These are phyloP conservation scores for Ochropacha duplaris DNA, from an alignment of 2,888 invertebrate species.

Conservation along the genomic window DNA sequence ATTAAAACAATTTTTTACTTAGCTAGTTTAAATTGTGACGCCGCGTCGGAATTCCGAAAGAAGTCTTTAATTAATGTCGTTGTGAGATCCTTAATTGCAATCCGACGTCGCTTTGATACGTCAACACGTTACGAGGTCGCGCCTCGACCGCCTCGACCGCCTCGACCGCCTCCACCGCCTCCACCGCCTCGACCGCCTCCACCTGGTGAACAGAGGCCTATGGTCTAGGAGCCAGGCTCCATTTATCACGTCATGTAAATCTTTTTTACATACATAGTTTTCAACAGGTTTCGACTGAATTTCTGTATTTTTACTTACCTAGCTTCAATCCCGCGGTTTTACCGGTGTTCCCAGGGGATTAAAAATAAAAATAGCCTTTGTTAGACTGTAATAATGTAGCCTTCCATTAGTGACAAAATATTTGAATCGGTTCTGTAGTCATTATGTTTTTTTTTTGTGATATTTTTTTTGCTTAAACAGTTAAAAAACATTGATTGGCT, in stretches of 20 bases:
- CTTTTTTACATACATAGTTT: background rate
- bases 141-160: constrained; percentile 20
- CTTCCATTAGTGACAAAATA: no score
- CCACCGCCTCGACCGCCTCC: constrained; percentile 18
- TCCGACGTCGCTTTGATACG: constrained; percentile 60
- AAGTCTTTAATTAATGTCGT: constrained; percentile 75
- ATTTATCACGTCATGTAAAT: background rate
- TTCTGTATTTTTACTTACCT: no score
- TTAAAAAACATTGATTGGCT: background rate
- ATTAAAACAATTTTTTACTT: constrained; percentile 63
- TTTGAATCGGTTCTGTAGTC: no score
- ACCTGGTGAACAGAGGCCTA: constrained; percentile 2
- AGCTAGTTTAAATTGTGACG: constrained; percentile 64
- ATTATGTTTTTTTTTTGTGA: no score
- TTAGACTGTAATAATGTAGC: no score
- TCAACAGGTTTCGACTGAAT: no score
- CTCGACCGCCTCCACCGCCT: constrained; percentile 20
- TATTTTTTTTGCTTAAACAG: no score
- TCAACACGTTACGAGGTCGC: constrained; percentile 21
- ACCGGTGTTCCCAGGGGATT: no score
- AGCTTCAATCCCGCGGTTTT: no score
- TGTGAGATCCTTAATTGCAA: constrained; percentile 71
- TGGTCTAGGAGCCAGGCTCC: constrained; percentile 18
- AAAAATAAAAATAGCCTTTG: no score
- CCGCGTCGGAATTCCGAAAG: constrained; percentile 44